Base-by-base conservation (phyloP, 2,888 invertebrate species). In the Heliothis peltigera region DNA sequence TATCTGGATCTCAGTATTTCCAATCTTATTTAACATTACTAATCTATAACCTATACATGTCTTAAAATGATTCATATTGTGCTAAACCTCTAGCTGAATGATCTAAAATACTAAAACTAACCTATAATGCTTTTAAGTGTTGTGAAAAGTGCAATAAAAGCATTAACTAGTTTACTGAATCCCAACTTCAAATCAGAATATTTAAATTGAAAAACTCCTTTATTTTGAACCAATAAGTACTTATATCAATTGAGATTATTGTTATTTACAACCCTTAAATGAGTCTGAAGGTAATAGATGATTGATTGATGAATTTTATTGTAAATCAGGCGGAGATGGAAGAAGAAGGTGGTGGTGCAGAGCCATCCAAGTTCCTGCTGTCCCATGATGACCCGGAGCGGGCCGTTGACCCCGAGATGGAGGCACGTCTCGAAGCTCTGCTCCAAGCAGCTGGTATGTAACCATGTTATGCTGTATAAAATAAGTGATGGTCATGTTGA, bases 391-490 rank as follows among this genome's bases (percentile, higher is more conserved):
- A 96, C 88, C 95, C 96, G 51, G 97, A 97, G 85, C 94, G 96
- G 84, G 95, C 97, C 52, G 97, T 97, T 72, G 97, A 97, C 90
- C 97, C 98, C 49, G 98, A 98, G 91, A 98, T 98, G 84, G 98
- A 98, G 92, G 98, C 98, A 56, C 96, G 98, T 82, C 96, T 99
- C 69, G 98, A 98, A 95, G 98, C 98, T 77, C 96, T 99, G 79
- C 96, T 99, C 77, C 98, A 99, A 95, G 99, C 98, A 87, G 99
- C 99, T 89, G 98, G 95, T 95, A 68, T 88, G 91, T 90, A 55
- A 44, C 19, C 21, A n/a, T n/a, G n/a, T n/a, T 10, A 44, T 47
- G 6, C 18, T 32, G 21, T 51, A 42, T 17, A 28, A 19, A 44
- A 42, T 35, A 25, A 21, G 18, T 28, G 39, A 17, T 53, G 17